Evolutionary conservation across 2,113 vertebrate species (phyloP), one percentile per base, ranked within the genome.

Genomic region (Microtus ochrogaster): DNA sequence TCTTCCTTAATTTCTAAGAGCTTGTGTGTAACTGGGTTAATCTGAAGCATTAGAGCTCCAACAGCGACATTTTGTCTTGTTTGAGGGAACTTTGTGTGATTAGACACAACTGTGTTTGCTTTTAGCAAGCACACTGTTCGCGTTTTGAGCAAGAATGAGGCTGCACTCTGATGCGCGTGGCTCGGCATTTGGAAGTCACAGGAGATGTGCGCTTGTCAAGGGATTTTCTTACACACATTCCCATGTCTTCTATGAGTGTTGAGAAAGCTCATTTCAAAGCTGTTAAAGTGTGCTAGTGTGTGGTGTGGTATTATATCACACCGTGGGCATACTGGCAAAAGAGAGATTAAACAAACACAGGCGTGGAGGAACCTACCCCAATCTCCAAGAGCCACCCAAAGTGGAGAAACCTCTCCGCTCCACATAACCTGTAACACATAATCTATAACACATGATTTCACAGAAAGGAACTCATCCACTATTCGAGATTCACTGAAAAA

Each of bases 91-190:
- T 96, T 95, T 89, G 61, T 95, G 88, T 83, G 87, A 92, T 72
- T 65, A 86, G 90, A 96, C 84, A 97, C 86, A 97, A 97, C 68
- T 95, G 28, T 90, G 96, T 97, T 97, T 98, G 95, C 91, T 87
- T 94, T 98, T 63, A 97, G 97, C 95, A 98, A 98, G 98, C 76
- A 97, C 11, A 96, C 90, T 94, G 77, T 95, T 98, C 97, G 81
- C 97, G 70, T 97, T 97, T 95, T 90, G 91, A 97, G 97, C 52
- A 91, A 97, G 98, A 97, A 61, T 95, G 92, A 85, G 96, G 94
- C 95, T 86, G 49, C 30, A 90, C 82, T 73, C 55, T 97, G 78
- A 94, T 79, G 96, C 96, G 96, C 97, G 96, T 92, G 89, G 92
- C 97, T 70, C 76, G 81, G 73, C 36, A 55, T 77, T 21, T 89